Evolutionary conservation across 2,888 invertebrate genomes (phyloP), one percentile per base, ranked within the genome.

Genomic region (Emesis furor): DNA sequence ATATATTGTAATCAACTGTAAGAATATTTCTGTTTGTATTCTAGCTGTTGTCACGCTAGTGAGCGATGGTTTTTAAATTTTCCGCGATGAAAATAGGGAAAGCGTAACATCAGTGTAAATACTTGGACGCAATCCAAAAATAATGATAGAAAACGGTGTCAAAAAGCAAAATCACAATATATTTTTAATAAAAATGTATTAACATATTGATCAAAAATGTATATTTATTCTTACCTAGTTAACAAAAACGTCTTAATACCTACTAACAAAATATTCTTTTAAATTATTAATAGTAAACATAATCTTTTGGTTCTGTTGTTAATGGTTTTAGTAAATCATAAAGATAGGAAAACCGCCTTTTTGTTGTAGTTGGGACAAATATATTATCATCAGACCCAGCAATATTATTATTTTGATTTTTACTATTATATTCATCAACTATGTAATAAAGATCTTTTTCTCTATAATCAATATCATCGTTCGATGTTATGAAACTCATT

Each of bases 11-110:
- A 96, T 92, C 96, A 87, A 91, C 96, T 96, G 94, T 96, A 96
- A 96, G 95, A 94, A 92, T 95, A 95, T 95, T 95, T 95, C 93
- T 95, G 93, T 95, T 95, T 95, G 94, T 95, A 92, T 95, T 95
- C 94, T 94, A 96, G 96, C 92, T 90, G 96, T 94, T 96, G 96
- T 96, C 96, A 96, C 95, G 93, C 91, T 92, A 91, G 96, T 96
- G 96, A 96, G 93, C 95, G 96, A 96, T 96, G 95, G 95, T 95
- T 96, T 96, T 96, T 96, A 96, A 96, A 96, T 96, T 96, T 96
- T 96, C 93, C 88, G 92, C 92, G 96, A 95, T 96, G 96, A 96
- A 96, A 96, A 96, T 96, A 96, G 96, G 96, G 96, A 96, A 96
- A 96, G 95, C 95, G 94, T 95, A 94, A 93, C 94, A 90, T 92